These are phyloP conservation scores for Periophthalmus modestus DNA, from an alignment of 2,113 vertebrate species.

Conservation along the genomic window DNA sequence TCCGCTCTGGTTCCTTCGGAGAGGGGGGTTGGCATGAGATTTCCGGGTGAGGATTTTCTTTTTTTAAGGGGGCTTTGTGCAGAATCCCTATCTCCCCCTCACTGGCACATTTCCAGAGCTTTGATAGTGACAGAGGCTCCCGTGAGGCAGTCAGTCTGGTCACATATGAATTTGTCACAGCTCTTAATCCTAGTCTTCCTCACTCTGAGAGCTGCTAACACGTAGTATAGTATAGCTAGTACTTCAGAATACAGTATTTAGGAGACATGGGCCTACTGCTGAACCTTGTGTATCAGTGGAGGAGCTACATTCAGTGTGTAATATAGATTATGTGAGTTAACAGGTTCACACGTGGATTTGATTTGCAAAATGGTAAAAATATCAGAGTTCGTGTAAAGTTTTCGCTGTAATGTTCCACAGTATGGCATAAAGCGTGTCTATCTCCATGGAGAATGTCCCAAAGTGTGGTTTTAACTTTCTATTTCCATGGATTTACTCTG, in stretches of 20 bases:
- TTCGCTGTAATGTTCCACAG: too few relatives aligned
- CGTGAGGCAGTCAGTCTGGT: slow-evolving; percentile 68
- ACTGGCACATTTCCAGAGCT: slow-evolving; percentile 71
- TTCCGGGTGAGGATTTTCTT: slow-evolving; percentile 87
- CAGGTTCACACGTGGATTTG: too few relatives aligned
- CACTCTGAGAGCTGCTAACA: slow-evolving; percentile 51
- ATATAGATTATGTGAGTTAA: too few relatives aligned
- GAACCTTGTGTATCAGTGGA: slow-evolving; percentile 10
- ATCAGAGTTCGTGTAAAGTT: too few relatives aligned
- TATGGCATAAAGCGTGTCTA: too few relatives aligned
- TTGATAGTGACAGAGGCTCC: slow-evolving; percentile 77
- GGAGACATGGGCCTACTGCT: neutral
- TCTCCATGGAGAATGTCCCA: too few relatives aligned
- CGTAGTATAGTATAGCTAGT: slow-evolving; percentile 8
- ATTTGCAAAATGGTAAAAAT: too few relatives aligned
- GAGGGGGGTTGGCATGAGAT: slow-evolving; percentile 74
- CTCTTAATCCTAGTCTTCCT: slow-evolving; percentile 71
- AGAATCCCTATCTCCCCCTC: slow-evolving; percentile 43
- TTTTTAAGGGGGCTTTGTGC: slow-evolving; percentile 33
- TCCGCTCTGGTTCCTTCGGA: slow-evolving; percentile 88
- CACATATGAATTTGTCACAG: slow-evolving; percentile 79
- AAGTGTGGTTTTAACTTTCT: too few relatives aligned
- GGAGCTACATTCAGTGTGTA: too few relatives aligned
- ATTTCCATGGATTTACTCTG: too few relatives aligned
- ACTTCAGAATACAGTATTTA: slow-evolving; percentile 40